Evolutionary conservation across 2,113 vertebrate species (phyloP), one percentile per base, ranked within the genome.

Genomic region (Indri indri): DNA sequence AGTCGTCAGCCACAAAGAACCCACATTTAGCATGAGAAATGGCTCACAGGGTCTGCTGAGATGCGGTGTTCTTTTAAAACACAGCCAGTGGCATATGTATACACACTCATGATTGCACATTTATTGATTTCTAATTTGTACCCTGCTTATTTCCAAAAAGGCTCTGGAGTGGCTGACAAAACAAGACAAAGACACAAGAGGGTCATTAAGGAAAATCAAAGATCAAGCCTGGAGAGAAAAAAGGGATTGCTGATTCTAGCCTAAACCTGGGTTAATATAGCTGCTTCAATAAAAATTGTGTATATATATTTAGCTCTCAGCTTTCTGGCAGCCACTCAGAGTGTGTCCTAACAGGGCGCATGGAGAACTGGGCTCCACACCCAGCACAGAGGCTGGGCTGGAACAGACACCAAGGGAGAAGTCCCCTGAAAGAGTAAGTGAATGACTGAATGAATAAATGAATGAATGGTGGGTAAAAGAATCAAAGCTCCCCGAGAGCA

Each of bases 151-250:
- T 96, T 97, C 90, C 97, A 83, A 76, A 96, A 93, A 89, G 91
- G 94, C 96, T 94, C 96, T 45, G 57, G 73, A 93, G 95, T 91
- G 86, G 93, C 93, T 91, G 86, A 95, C 89, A 91, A 94, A 97
- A 95, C 95, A 87, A 98, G 97, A 97, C 97, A 97, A 87, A 97
- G 96, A 97, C 83, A 96, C 89, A 98, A 97, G 86, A 90, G 89
- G 87, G 87, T 66, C 96, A 96, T 97, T 97, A 97, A 94, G 96
- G 89, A 95, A 97, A 97, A 98, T 95, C 97, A 97, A 98, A 95
- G 97, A 96, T 94, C 96, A 94, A 94, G 96, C 96, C 97, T 74
- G 63, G 91, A 90, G 95, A 93, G 96, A 74, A 96, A 95, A 96
- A 96, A 84, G 71, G 77, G 76, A 93, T 90, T 63, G 82, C 95